Evolutionary conservation across 2,888 invertebrate species (phyloP), one percentile per base, ranked within the genome.

Genomic region (Tetragnatha montana): DNA sequence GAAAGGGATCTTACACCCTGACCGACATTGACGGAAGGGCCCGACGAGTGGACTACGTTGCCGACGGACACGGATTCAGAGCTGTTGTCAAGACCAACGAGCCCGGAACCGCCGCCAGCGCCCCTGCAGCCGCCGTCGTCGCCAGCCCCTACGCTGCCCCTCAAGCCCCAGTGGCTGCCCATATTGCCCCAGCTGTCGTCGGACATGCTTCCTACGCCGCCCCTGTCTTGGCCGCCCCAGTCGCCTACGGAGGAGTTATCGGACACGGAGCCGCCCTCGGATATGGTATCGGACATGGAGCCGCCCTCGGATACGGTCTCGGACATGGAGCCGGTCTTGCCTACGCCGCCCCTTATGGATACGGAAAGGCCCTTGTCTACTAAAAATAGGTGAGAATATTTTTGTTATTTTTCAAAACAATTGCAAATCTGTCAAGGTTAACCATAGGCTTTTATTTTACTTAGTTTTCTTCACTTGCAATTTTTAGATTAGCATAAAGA

Each of bases 1-100:
- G 83, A 71, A 75, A 75, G 21, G 91, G 91, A 50, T 91, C 91
- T 12, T 91, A 91, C 76, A 85, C 85, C 49, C 60, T 91, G 7
- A 76, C 81, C 19, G 91, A 91, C 73, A 83, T 87, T 10, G 91
- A 91, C 60, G 91, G 91, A 49, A 68, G 91, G 8, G 76, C 89
- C 12, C 75, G 91, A 71, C 71, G 81, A 17, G 91, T 91, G 2
- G 91, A 91, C 14, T 91, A 91, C 70, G 85, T 86, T 3, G 88
- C 88, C 21, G 88, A 84, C 71, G 88, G 71, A 14, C 74, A 51
- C 60, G 84, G 88, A 51, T 88, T 88, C 84, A 49, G 88, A 14
- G 88, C 88, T 70, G 49, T 50, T 8, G 82, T 88, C 78, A 75
- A 88, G 78, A 88, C 88, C 71, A 88, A 88, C 35, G 88, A 88